These are phyloP conservation scores for Eulemur coronatus DNA, from an alignment of 2,797 vertebrate genomes.

Conservation along the genomic window DNA sequence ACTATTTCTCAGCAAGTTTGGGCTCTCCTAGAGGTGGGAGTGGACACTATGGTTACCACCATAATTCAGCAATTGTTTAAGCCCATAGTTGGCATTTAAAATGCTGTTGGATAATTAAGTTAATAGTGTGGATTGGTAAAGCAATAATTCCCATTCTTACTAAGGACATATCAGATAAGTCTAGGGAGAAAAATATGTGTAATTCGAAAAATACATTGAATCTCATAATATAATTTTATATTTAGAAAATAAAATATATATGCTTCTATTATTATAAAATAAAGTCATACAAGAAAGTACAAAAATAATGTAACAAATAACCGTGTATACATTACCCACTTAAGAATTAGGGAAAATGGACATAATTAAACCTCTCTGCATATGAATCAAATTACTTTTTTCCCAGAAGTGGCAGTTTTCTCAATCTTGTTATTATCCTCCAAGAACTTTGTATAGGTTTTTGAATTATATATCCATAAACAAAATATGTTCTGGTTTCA, in stretches of 20 bases:
- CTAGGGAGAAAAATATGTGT: neutral
- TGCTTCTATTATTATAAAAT: neutral
- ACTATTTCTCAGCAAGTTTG: neutral
- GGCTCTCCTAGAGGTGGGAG: neutral
- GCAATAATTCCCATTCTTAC: neutral
- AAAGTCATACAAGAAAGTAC: neutral
- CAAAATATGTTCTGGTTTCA: neutral
- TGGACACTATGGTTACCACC: neutral
- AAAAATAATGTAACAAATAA: neutral
- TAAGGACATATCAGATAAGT: neutral
- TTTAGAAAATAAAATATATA: neutral
- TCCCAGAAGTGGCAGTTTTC: neutral
- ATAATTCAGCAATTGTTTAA: neutral
- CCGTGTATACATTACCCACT: neutral
- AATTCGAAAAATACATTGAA: neutral
- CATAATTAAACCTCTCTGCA: neutral
- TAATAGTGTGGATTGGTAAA: neutral
- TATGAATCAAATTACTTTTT: neutral
- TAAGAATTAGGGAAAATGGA: neutral
- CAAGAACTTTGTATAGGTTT: neutral
- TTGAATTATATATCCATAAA: neutral
- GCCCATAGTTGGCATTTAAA: neutral
- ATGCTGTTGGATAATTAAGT: neutral
- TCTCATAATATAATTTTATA: neutral
- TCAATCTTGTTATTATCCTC: neutral